phyloP scores from a whole-genome alignment of 2,888 invertebrate genomes.

The Idaea aversata region DNA sequence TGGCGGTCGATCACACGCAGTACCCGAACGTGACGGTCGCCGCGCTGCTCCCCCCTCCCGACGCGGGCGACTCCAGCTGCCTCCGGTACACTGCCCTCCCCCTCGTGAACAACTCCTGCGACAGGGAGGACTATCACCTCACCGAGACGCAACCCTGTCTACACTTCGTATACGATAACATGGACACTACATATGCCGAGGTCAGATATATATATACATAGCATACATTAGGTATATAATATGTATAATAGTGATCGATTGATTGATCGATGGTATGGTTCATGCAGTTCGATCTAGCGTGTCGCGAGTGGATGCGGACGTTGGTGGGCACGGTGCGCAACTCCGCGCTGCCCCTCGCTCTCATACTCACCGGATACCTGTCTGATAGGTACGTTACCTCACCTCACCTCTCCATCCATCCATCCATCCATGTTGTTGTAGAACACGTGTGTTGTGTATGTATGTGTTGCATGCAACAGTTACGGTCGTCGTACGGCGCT shows the following conservation, averaged over 20 bases:
- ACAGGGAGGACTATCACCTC: constrained; percentile 43
- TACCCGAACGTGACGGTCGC: constrained; percentile 39
- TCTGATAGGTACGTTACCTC: constrained; percentile 83
- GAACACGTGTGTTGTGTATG: too few relatives aligned
- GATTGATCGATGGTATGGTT: too few relatives aligned
- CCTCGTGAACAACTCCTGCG: constrained; percentile 34
- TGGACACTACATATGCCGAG: constrained; percentile 64
- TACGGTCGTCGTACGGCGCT: constrained; percentile 79
- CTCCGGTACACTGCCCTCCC: constrained; percentile 45
- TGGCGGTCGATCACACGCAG: constrained; percentile 3
- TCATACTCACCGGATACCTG: constrained; percentile 84
- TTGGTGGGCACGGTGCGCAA: constrained; percentile 87
- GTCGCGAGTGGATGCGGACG: constrained; percentile 85
- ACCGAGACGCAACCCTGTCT: constrained; percentile 49
- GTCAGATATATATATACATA: constrained; percentile 31
- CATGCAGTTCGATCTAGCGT: constrained; percentile 82
- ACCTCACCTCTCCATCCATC: too few relatives aligned
- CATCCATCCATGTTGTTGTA: too few relatives aligned
- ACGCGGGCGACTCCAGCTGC: constrained; percentile 23
- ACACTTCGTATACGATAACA: constrained; percentile 50
- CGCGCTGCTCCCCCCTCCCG: constrained; percentile 41
- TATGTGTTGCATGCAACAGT: constrained; percentile 47
- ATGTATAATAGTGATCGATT: too few relatives aligned
- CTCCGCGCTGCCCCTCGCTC: constrained; percentile 84
- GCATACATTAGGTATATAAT: too few relatives aligned